A percentile compares a stretch with the other conserved stretches of the same genome.
Evolutionary conservation across 1,140 invertebrate species (phyloP).

Genomic region (Hestina assimilis): DNA sequence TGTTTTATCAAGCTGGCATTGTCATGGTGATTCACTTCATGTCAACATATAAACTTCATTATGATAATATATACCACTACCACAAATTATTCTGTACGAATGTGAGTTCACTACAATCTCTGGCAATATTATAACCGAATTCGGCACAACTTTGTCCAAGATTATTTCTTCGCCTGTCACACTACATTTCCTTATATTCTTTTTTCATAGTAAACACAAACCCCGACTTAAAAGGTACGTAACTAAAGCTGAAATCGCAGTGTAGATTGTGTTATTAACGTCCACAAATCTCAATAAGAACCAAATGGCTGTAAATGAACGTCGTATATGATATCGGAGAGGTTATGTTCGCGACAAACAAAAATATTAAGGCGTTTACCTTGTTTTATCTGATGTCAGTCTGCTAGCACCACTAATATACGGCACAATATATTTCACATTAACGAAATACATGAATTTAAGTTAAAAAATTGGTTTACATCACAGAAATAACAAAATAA

Average conservation of each 20-base stretch:
- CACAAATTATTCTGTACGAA: slow-evolving; percentile 8
- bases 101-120: background rate
- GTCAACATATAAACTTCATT: slow-evolving; percentile 47
- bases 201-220: background rate
- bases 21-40: slow-evolving; percentile 67
- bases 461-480: slow-evolving; percentile 75
- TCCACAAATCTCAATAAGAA: background rate
- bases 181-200: background rate
- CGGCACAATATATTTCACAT: slow-evolving; percentile 66
- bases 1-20: slow-evolving; percentile 59
- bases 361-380: slow-evolving; percentile 78
- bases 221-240: background rate
- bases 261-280: background rate
- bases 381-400: slow-evolving; percentile 58
- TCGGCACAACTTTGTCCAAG: background rate
- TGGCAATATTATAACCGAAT: background rate
- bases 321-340: slow-evolving; percentile 34
- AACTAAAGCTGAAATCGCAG: background rate
- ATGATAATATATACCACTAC: slow-evolving; percentile 10
- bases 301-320: slow-evolving; percentile 9
- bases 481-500: slow-evolving; percentile 79
- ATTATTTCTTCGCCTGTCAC: slow-evolving; percentile 6
- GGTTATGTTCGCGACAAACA: slow-evolving; percentile 77
- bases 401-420: slow-evolving; percentile 61
- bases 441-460: slow-evolving; percentile 60